Base-by-base conservation (phyloP, 30 jellyfish, hydroid and myxozoan genomes). In the Thelohanellus kitauei region DNA sequence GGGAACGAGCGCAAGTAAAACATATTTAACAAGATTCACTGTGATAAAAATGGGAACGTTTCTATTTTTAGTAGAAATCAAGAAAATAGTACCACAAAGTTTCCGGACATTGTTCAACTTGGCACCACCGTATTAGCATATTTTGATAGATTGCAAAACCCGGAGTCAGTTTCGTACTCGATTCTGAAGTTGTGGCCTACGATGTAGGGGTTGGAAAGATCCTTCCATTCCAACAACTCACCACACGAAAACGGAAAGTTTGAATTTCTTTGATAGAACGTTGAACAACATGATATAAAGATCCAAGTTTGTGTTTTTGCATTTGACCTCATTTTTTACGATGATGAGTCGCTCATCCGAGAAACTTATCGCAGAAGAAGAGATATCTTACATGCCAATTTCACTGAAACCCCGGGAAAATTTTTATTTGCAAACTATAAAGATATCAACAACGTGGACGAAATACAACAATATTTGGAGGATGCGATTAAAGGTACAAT, bases 171-270 rank as follows among this genome's bases (percentile, higher is more conserved):
- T 27, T 27, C 45, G 61, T 71, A 14, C 51, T 71, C 25, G 91
- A 71, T 29, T 48, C 91, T 0, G 91, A 71, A 40, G 50, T 85
- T 9, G 91, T 71, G 8, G 91, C 91, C 12, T 71, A 85, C 84
- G 91, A 71, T 41, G 47, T 44, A 12, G 88, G 48, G 29, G 56
- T 58, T 32, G 57, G 56, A 34, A 80, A 63, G 44, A 71, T 71
- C 45, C 50, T 59, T 23, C 91, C 91, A n/a, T 71, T 71, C 37
- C 91, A 71, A 60, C 62, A 60, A 18, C 59, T 71, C 21, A 58
- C 78, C 38, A 71, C 91, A 45, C 50, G 91, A 46, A 71, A 71
- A 40, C 50, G 75, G 18, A 71, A 71, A 84, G 91, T 68, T 12
- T 14, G 48, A 14, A 4, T 10, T 0, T 18, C n/a, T 0, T 12